phyloP scores from a whole-genome alignment of 2,888 invertebrate species.

The Ctena decussata region DNA sequence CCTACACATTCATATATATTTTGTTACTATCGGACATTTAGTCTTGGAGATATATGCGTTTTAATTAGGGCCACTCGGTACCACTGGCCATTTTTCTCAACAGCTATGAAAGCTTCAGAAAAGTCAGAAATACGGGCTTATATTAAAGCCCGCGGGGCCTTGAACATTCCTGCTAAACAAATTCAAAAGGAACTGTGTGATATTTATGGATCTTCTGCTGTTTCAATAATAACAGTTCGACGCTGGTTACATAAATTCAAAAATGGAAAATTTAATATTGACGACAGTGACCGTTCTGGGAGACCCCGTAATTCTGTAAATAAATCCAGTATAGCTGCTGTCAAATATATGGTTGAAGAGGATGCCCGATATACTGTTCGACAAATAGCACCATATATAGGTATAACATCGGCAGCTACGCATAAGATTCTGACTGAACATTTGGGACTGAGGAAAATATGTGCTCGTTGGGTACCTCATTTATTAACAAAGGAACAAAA shows the following conservation, averaged over 20 bases:
- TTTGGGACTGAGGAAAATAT: not conserved
- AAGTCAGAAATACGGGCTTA: conserved; percentile 2
- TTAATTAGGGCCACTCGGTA: not conserved
- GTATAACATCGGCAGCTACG: not conserved
- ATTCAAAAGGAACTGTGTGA: not conserved
- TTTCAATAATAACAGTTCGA: not conserved
- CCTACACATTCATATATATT: too few species aligned
- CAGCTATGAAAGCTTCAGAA: not conserved
- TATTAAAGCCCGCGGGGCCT: not conserved
- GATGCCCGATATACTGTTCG: not conserved
- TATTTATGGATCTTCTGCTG: not conserved
- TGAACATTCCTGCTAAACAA: not conserved
- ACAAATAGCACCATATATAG: not conserved
- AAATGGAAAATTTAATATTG: not conserved
- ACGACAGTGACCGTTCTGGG: not conserved
- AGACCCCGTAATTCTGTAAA: not conserved
- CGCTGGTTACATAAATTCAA: not conserved
- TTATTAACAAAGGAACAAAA: not conserved
- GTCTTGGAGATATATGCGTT: not conserved
- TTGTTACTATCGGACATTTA: not conserved
- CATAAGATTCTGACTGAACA: not conserved
- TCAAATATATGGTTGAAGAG: not conserved
- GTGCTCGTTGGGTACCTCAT: not conserved
- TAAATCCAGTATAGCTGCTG: not conserved
- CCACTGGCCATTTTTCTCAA: not conserved